Evolutionary conservation across 2,113 vertebrate genomes (phyloP), one percentile per base, ranked within the genome.

Genomic region (Oryzias curvinotus): DNA sequence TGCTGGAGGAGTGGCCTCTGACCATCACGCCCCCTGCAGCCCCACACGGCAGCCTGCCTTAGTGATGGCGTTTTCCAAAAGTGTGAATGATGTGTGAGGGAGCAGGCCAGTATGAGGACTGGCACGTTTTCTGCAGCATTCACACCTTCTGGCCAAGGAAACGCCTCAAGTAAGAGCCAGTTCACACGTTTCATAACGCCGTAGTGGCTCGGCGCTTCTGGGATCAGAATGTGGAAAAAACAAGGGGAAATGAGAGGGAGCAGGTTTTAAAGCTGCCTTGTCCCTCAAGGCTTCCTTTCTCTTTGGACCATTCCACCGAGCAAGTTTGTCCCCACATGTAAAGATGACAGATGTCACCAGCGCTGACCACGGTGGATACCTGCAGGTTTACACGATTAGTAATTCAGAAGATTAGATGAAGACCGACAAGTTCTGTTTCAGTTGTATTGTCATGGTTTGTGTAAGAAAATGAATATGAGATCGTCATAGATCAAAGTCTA

Each of bases 21-120:
- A 70, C 75, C 77, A 75, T 83, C 67, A 76, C 77, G 49, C 73
- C 75, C 78, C 78, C 71, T 14, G 7, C 66, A 80, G 85, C 72
- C 81, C 67, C 59, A 55, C 74, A 67, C 75, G 64, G 79, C 73
- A 68, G 75, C 76, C 88, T 67, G 48, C 78, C 65, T 67, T 65
- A 74, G 58, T 77, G 78, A 82, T 83, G 82, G 84, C 82, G 59
- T 89, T 89, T 88, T 87, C 80, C 80, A 78, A 73, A 82, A 80
- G 81, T 81, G 82, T 78, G 88, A 89, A 87, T 86, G 83, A 89
- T 84, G 90, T 88, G 84, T 69, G 80, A 85, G 83, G 36, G 65
- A 78, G 65, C 62, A 69, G 74, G 54, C 21, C 13, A 21, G 52
- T 83, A 82, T 87, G 82, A 82, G 78, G 62, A 73, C 77, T 73